Base-by-base conservation (phyloP, 2,888 invertebrate genomes). In the Thymelicus lineola region DNA sequence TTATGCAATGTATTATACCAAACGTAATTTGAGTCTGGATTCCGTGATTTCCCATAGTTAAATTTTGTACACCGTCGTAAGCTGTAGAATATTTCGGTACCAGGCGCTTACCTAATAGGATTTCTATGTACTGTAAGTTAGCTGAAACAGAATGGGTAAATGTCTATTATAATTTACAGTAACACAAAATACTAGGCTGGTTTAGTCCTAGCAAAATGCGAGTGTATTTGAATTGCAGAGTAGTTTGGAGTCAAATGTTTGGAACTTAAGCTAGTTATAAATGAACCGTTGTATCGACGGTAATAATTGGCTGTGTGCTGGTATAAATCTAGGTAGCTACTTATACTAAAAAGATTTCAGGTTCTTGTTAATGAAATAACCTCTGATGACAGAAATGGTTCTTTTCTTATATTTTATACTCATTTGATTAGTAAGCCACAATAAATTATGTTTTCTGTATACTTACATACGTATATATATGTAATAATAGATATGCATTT, bases 71-170 rank as follows among this genome's bases (percentile, higher is more conserved):
- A n/a, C 57, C 36, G n/a, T 36, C 35, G 35, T 36, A 36, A 57
- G n/a, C 57, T 57, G 15, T 57, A 5, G 57, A 57, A 57, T 57
- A 57, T 35, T 57, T 57, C 35, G n/a, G 57, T 57, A 57, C 35
- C 57, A 36, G n/a, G 57, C 57, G 57, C 57, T 57, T 36, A 36
- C 57, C 57, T 57, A 57, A 57, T 57, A 57, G 57, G 57, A 57
- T 57, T 57, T 57, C 57, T 57, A 36, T 36, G 57, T 57, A 57
- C 57, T 53, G 20, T 53, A 36, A 57, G 57, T 57, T 57, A 57
- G 28, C 36, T 57, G 36, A 53, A 53, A 53, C 20, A 20, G 53
- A 53, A 53, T 53, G 20, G 53, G 53, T 50, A 50, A 50, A 50
- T 50, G 20, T 20, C 53, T 53, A 53, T 53, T 53, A 53, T 53